A percentile compares a stretch with the other conserved stretches of the same genome.
Conservation (phyloP, 64 coral and sea anemone species). For the Dendrophyllia cribrosa region DNA sequence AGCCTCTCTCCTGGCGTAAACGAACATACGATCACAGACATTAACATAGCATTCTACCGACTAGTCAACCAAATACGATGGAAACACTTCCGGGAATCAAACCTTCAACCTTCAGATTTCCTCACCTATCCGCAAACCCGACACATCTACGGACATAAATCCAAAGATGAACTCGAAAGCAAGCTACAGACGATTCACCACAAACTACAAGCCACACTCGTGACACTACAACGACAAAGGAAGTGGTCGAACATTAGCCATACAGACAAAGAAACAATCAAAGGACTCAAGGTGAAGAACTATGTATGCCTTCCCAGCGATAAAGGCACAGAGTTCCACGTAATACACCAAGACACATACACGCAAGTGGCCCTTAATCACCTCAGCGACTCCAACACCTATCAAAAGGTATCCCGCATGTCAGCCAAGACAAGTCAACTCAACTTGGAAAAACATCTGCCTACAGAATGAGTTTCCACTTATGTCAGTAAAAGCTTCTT, state of each 20-base stretch:
- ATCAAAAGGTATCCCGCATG: no score
- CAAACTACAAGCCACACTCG: neutral
- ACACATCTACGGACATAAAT: constrained; percentile 5
- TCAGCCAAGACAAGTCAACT: no score
- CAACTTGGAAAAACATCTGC: no score
- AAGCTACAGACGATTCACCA: constrained; percentile 18
- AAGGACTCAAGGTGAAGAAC: neutral
- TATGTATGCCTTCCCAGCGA: no score
- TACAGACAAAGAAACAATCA: constrained; percentile 15
- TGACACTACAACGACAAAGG: neutral
- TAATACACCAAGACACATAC: no score
- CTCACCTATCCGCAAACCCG: neutral
- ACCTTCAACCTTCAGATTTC: constrained; percentile 29
- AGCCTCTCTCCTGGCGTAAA: constrained; percentile 41
- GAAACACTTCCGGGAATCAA: neutral
- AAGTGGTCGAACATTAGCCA: constrained; percentile 25
- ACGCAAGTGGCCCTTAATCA: no score
- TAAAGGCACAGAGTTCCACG: no score
- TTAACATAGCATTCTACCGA: constrained; percentile 21
- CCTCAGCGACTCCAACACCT: no score
- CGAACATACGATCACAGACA: neutral
- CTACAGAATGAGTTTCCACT: no score
- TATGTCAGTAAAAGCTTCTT: no score
- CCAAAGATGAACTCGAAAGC: neutral
- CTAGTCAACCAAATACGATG: constrained; percentile 48